Conservation (phyloP, 2,113 vertebrate genomes). For the Geococcyx californianus region DNA sequence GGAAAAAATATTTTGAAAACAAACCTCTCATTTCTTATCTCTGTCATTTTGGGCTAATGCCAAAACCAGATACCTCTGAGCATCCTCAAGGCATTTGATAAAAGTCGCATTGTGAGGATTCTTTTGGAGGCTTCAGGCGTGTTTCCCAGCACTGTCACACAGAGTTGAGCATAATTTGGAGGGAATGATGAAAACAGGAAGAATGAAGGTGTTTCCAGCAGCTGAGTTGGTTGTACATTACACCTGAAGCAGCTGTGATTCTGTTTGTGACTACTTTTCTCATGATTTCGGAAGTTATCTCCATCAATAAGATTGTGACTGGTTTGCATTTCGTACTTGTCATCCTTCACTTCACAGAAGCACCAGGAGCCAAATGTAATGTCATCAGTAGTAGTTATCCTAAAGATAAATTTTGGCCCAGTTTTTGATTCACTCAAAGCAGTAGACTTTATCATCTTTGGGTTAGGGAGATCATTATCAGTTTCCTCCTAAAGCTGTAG, state of each 20-base stretch:
- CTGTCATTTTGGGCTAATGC: not conserved
- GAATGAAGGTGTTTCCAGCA: not conserved
- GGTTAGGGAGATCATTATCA: accelerated
- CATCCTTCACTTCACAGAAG: not conserved
- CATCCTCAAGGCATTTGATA: not conserved
- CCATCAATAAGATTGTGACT: not conserved
- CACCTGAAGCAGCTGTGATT: not conserved
- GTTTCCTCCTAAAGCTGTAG: not conserved
- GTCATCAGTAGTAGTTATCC: not conserved
- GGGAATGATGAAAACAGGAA: not conserved
- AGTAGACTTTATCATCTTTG: not conserved
- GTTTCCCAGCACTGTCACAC: not conserved
- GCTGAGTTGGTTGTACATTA: not conserved
- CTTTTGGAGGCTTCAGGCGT: not conserved
- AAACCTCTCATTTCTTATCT: not conserved
- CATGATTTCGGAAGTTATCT: not conserved
- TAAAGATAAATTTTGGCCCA: not conserved
- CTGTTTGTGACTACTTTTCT: not conserved
- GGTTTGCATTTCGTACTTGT: not conserved
- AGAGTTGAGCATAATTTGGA: not conserved
- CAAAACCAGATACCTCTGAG: not conserved
- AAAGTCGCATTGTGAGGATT: not conserved
- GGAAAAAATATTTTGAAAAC: not conserved
- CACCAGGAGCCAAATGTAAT: not conserved
- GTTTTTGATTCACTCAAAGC: not conserved